phyloP scores from a whole-genome alignment of 1,140 invertebrate species.

The Pseudobourletiella spinata region DNA sequence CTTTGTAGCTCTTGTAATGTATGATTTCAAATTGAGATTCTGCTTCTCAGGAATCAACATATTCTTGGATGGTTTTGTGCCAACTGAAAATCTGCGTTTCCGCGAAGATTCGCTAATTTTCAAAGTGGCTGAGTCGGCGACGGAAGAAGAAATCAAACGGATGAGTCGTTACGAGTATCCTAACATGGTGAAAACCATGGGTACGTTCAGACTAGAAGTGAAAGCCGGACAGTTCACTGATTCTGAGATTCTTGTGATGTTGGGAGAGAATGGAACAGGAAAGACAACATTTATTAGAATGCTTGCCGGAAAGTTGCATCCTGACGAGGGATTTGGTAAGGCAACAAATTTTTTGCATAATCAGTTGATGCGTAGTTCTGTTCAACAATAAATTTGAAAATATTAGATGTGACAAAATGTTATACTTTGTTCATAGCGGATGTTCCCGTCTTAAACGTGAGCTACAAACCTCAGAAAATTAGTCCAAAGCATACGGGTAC shows the following conservation, averaged over 20 bases:
- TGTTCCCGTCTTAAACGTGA: conserved; percentile 89
- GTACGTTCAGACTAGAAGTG: conserved; percentile 71
- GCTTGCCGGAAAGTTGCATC: conserved; percentile 87
- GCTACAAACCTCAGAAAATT: conserved; percentile 99
- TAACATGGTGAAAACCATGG: conserved; percentile 60
- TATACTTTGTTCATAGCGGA: conserved; percentile 53
- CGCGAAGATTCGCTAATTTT: conserved; percentile 92
- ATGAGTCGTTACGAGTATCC: conserved; percentile 96
- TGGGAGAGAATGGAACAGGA: conserved; percentile 99
- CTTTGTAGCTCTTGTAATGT: conserved; percentile 2
- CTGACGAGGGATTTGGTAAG: conserved; percentile 73
- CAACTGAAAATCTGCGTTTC: conserved; percentile 98
- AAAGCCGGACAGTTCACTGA: conserved; percentile 93
- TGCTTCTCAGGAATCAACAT: conserved; percentile 81
- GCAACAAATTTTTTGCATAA: too few relatives aligned
- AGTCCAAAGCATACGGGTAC: conserved; percentile 93
- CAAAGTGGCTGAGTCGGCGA: conserved; percentile 95
- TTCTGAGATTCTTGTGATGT: conserved; percentile 96
- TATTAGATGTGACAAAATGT: background rate
- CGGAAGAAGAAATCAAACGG: conserved; percentile 93
- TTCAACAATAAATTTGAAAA: too few relatives aligned
- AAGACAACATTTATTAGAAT: conserved; percentile 99
- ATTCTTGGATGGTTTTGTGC: conserved; percentile 98
- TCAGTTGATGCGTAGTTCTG: background rate
- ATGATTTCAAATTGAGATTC: conserved; percentile 8